Percentiles rank a stretch among this genome's conserved stretches.
Conservation (phyloP, 2,113 vertebrate genomes). For the Chloroceryle aenea region DNA sequence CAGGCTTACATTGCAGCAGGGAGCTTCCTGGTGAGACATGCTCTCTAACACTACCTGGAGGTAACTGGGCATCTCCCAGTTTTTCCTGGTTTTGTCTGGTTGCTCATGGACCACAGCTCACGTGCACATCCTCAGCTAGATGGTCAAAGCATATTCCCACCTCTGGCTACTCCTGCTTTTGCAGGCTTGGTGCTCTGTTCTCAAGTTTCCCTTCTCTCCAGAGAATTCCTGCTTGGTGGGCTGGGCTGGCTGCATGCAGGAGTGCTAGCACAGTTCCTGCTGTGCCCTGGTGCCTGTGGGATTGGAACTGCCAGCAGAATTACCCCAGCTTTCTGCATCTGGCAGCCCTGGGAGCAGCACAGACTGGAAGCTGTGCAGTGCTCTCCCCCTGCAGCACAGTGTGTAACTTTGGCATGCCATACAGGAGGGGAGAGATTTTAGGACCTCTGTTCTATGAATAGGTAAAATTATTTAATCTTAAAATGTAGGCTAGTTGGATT, state of each 20-base stretch:
- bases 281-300: fast-evolving
- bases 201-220: neutral
- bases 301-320: neutral
- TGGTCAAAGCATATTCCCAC: neutral
- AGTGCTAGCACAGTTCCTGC: neutral
- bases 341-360: neutral
- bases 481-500: neutral
- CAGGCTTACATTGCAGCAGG: neutral
- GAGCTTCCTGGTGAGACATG: neutral
- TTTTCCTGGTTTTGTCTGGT: neutral
- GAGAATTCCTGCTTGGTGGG: neutral
- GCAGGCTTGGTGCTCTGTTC: neutral
- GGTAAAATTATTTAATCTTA: neutral
- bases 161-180: neutral
- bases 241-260: neutral
- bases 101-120: fast-evolving
- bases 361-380: neutral
- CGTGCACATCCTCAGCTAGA: neutral
- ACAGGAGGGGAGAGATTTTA: neutral
- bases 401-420: neutral
- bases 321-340: fast-evolving
- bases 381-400: neutral
- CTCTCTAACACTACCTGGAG: neutral
- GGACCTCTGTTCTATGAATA: neutral
- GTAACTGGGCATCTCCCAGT: neutral